Conservation (phyloP, 2,888 invertebrate genomes). For the Folsomia manolachei region DNA sequence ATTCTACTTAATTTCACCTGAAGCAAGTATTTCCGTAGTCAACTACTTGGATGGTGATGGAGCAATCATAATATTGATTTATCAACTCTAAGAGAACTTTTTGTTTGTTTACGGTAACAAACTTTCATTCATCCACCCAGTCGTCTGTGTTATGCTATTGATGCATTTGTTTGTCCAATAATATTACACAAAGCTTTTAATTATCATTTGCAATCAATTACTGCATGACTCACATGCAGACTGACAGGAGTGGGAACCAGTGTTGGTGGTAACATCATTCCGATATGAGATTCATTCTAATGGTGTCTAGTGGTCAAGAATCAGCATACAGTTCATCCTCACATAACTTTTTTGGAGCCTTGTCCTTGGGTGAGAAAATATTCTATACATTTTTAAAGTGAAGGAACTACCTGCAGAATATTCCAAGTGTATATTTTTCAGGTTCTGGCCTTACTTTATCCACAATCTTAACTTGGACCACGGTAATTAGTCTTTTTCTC, state of each 20-base stretch:
- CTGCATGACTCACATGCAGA: too few species aligned
- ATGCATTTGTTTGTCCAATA: not conserved
- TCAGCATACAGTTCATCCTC: too few species aligned
- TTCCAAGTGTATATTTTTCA: too few species aligned
- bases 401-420: too few species aligned
- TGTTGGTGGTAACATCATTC: not conserved
- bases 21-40: not conserved
- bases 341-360: too few species aligned
- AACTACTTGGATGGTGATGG: not conserved
- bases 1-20: not conserved
- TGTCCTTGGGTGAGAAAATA: too few species aligned
- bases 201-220: not conserved
- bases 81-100: slow-evolving; percentile 16
- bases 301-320: not conserved
- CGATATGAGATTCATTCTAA: not conserved
- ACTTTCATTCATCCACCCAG: not conserved
- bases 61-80: slow-evolving; percentile 16
- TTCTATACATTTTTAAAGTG: too few species aligned
- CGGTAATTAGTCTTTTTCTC: not conserved
- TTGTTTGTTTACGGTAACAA: slow-evolving; percentile 18
- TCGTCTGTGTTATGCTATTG: not conserved
- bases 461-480: not conserved
- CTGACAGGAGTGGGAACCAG: too few species aligned
- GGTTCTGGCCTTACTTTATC: not conserved
- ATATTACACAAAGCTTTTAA: not conserved